phyloP scores from a whole-genome alignment of 92 coral and sea anemone species.

The Muricea muricata region DNA sequence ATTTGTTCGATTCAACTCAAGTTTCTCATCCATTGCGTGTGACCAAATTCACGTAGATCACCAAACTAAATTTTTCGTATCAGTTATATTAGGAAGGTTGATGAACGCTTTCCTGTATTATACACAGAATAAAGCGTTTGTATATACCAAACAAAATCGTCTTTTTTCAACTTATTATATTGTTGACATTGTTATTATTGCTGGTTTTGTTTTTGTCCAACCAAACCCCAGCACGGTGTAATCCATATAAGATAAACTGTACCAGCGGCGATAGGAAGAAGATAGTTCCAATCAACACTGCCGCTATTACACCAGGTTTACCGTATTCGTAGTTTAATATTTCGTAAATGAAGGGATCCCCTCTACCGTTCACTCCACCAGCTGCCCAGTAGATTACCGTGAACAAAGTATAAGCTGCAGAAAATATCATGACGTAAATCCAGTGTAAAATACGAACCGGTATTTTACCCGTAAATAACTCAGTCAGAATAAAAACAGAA shows the following conservation, averaged over 20 bases:
- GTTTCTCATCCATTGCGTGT: no score
- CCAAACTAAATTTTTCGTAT: no score
- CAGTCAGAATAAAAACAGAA: background rate
- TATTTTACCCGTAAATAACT: background rate
- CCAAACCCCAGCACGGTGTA: background rate
- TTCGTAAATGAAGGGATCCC: background rate
- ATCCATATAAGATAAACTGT: constrained; percentile 13
- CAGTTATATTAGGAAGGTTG: no score
- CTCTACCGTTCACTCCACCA: constrained; percentile 2
- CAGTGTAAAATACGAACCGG: constrained; percentile 3
- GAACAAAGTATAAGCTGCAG: background rate
- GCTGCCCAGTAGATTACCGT: constrained; percentile 4
- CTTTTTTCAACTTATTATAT: background rate
- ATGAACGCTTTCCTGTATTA: no score
- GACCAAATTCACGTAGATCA: no score
- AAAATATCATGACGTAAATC: background rate
- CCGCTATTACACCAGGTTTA: background rate
- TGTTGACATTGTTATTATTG: background rate
- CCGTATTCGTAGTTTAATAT: background rate
- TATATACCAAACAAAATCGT: background rate
- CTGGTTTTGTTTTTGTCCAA: background rate
- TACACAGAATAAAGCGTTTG: no score
- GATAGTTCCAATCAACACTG: background rate
- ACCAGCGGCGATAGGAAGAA: background rate
- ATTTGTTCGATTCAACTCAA: no score